Conservation (phyloP, 2,888 invertebrate genomes). For the Eugnorisma glareosa region DNA sequence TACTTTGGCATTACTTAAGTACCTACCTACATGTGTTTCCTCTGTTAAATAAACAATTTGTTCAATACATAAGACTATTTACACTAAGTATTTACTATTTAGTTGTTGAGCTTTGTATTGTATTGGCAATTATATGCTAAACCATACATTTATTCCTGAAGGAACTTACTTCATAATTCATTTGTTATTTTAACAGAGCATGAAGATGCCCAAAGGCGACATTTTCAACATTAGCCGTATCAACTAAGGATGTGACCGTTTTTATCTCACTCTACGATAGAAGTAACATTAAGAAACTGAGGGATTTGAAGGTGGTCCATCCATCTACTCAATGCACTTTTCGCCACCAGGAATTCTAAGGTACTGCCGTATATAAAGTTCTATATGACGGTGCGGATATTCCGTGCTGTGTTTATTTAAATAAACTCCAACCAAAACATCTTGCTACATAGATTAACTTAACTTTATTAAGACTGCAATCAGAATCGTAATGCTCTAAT, state of each 20-base stretch:
- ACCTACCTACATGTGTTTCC: neutral
- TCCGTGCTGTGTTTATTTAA: neutral
- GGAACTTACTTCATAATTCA: neutral
- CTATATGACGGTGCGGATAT: neutral
- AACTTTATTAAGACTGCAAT: constrained; percentile 48
- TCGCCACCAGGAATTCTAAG: neutral
- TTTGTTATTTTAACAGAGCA: neutral
- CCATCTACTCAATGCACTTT: neutral
- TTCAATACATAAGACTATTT: neutral
- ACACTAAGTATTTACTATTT: neutral
- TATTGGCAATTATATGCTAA: neutral
- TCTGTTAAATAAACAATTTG: constrained; percentile 2
- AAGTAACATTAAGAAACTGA: neutral
- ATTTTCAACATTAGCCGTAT: neutral
- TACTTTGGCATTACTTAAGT: neutral
- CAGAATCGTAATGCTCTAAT: constrained; percentile 69
- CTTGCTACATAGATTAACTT: constrained; percentile 7
- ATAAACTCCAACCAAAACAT: constrained; percentile 1
- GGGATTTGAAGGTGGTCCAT: neutral
- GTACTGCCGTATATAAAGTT: neutral
- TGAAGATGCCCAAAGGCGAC: too few relatives aligned
- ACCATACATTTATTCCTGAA: neutral
- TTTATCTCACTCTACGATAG: neutral
- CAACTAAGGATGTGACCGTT: neutral
- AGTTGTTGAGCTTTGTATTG: neutral